phyloP scores from a whole-genome alignment of 2,888 invertebrate genomes.

The Punctoribates punctum region DNA sequence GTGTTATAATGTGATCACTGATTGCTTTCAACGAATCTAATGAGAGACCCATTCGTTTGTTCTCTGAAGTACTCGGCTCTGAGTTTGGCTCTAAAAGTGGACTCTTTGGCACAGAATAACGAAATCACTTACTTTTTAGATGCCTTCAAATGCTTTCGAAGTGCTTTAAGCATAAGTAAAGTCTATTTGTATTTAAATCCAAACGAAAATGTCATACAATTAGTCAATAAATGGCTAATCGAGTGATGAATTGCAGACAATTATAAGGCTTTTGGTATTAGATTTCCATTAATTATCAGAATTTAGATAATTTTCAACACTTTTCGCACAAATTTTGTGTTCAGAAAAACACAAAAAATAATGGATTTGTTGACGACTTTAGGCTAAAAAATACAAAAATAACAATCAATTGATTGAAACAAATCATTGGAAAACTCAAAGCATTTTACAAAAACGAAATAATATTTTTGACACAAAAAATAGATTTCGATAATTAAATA shows the following conservation, averaged over 20 bases:
- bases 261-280: conserved; percentile 23
- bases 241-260: conserved; percentile 13
- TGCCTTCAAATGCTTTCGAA: conserved; percentile 28
- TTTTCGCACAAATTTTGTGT: neutral
- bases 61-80: too few relatives aligned
- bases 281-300: neutral
- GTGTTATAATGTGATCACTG: too few relatives aligned
- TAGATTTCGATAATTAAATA: too few relatives aligned
- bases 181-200: neutral
- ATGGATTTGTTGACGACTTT: neutral
- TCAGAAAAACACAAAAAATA: neutral
- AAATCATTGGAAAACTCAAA: too few relatives aligned
- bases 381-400: neutral
- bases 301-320: neutral
- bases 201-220: conserved; percentile 9
- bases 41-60: too few relatives aligned
- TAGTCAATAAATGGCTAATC: neutral
- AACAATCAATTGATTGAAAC: neutral
- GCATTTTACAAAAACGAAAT: too few relatives aligned
- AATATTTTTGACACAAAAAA: too few relatives aligned
- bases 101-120: neutral
- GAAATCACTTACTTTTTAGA: conserved; percentile 28
- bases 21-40: too few relatives aligned
- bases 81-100: too few relatives aligned
- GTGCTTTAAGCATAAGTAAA: conserved; percentile 32